phyloP scores from a whole-genome alignment of 2,797 vertebrate species.

The Tapirus indicus region DNA sequence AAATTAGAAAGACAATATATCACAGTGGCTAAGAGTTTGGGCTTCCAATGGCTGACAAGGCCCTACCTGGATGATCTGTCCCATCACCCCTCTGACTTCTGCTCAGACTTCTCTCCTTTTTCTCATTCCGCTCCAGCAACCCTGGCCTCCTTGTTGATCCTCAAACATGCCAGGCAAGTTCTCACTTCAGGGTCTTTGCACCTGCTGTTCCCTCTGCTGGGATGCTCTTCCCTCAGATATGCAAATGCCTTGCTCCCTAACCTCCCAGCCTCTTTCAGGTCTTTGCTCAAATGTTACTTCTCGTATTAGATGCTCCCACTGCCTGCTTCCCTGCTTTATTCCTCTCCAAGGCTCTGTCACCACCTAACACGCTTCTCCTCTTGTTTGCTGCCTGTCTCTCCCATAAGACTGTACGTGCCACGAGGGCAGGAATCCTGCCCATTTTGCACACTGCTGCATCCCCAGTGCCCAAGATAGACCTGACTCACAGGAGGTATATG shows the following conservation, averaged over 20 bases:
- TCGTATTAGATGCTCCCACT: background rate
- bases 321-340: background rate
- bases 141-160: no score
- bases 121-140: background rate
- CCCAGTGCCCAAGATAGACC: background rate
- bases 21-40: background rate
- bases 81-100: background rate
- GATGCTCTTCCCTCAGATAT: background rate
- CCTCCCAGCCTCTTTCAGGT: background rate
- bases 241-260: background rate
- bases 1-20: background rate
- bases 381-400: background rate
- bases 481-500: background rate
- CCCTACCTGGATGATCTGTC: background rate
- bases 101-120: background rate
- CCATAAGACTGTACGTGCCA: fast-evolving
- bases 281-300: background rate
- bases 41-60: background rate
- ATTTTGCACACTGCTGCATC: no score
- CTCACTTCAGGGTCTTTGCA: background rate
- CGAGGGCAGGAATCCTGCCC: background rate
- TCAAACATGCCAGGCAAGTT: background rate
- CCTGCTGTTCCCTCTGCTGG: background rate
- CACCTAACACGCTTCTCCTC: background rate
- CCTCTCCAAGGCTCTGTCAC: background rate